Evolutionary conservation across 2,888 invertebrate species (phyloP), one percentile per base, ranked within the genome.

Genomic region (Acholoe squamosa): DNA sequence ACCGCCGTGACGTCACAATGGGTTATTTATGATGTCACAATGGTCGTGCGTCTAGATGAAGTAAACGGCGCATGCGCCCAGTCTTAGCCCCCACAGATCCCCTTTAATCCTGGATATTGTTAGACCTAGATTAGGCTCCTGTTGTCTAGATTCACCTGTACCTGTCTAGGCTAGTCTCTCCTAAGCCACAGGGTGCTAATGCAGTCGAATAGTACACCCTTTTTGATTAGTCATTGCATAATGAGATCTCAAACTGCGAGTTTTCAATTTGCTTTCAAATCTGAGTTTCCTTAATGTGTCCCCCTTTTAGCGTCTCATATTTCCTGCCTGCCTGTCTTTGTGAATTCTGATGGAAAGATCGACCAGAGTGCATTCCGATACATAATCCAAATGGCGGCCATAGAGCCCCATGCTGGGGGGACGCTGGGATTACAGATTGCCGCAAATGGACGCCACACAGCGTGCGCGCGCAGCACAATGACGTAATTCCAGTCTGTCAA

Each of bases 1-100:
- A 33, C 16, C 80, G 34, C 80, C 22, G 54, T 86, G 86, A 54
- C 86, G 86, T 86, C 86, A 86, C 86, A 86, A 84, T 84, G 84
- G 51, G 25, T 14, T 76, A 28, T 28, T 25, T n/a, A 25, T 76
- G 76, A 25, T 10, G 54, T n/a, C 54, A 86, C 86, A 86, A 80
- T 80, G 80, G 34, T 80, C 80, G 80, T 34, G 80, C 80, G 80
- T 34, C 43, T 5, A 43, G 80, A 25, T 43, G 43, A 19, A 25
- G 80, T 43, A 43, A 80, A 31, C 34, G 22, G 80, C 80, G 80
- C 80, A 80, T 80, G 80, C 80, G 80, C 33, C 3, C n/a, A 19
- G 43, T 43, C 43, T 80, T 80, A 80, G 34, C 80, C n/a, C 43
- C 43, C 43, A 43, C 12, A 71, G 71, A 71, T 71, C 71, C 71